phyloP scores from a whole-genome alignment of 2,113 vertebrate species.

The Macroglossus sobrinus region DNA sequence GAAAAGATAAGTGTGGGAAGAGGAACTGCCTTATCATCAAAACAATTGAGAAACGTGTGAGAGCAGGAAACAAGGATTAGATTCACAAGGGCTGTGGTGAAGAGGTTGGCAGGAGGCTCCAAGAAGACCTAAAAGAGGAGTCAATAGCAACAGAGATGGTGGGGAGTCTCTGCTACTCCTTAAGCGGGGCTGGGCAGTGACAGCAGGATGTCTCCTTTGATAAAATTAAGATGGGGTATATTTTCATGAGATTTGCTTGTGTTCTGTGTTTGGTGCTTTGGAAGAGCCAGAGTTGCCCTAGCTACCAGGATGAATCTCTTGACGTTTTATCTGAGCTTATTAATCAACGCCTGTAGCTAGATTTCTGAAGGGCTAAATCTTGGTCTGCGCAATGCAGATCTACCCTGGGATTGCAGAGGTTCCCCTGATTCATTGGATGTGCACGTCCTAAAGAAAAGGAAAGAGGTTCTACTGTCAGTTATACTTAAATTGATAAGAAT shows the following conservation, averaged over 20 bases:
- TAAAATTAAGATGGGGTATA: background rate
- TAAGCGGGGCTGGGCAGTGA: background rate
- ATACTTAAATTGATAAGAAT: background rate
- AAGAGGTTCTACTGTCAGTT: background rate
- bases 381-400: too few species aligned
- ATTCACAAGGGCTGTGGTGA: background rate
- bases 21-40: constrained; percentile 36
- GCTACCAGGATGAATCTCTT: background rate
- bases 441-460: background rate
- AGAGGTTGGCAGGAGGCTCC: background rate
- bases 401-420: background rate
- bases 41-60: constrained; percentile 41
- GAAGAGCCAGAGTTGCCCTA: background rate
- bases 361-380: background rate
- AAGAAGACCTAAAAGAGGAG: background rate
- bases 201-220: background rate
- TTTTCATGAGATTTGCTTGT: background rate
- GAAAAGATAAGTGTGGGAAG: constrained; percentile 54
- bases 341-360: background rate
- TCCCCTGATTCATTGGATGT: background rate
- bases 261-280: background rate
- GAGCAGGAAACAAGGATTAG: constrained; percentile 2
- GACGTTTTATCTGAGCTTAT: background rate
- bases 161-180: background rate
- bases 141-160: background rate